Base-by-base conservation (phyloP, 1,140 invertebrate genomes). In the Octopus bimaculoides region DNA sequence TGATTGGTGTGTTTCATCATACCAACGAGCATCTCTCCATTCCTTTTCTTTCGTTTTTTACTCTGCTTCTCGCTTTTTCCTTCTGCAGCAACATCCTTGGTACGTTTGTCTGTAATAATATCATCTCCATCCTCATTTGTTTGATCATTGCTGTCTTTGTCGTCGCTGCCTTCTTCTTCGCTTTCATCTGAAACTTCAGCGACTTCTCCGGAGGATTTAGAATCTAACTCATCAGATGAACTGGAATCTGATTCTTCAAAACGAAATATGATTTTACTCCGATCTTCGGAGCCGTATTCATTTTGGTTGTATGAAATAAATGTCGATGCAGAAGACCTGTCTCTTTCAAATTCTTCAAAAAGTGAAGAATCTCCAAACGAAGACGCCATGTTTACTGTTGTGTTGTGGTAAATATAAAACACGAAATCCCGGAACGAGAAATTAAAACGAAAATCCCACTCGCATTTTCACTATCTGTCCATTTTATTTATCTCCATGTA, bases 261-360 rank as follows among this genome's bases (percentile, higher is more conserved):
- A 3, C 53, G 52, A 83, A 88, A 86, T 20, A 87, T 53, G 80
- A 87, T 86, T 80, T 82, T 84, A 69, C 85, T 86, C 75, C 79
- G 81, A 69, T 83, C 83, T 79, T 82, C 81, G n/a, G 61, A 17
- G 0, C 81, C 82, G 74, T 83, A 71, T 14, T 80, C 80, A 71
- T 84, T 80, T 77, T 79, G 79, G 20, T 85, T 83, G 76, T 83
- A 85, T 54, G 83, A 78, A 66, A 88, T 86, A 77, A 87, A 87
- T 54, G 83, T 84, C 12, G 81, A 80, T 55, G 82, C 75, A 4
- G 83, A 81, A 41, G 84, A 81, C 53, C 88, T 79, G 12, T 86
- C 85, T 81, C 86, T 88, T 54, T 89, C 87, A 83, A 89, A 89
- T 82, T 88, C 88, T 3, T 84, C 85, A 83, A 89, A 89, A 41